Evolutionary conservation across 2,113 vertebrate genomes (phyloP).

Genomic region (Gila orcuttii): DNA sequence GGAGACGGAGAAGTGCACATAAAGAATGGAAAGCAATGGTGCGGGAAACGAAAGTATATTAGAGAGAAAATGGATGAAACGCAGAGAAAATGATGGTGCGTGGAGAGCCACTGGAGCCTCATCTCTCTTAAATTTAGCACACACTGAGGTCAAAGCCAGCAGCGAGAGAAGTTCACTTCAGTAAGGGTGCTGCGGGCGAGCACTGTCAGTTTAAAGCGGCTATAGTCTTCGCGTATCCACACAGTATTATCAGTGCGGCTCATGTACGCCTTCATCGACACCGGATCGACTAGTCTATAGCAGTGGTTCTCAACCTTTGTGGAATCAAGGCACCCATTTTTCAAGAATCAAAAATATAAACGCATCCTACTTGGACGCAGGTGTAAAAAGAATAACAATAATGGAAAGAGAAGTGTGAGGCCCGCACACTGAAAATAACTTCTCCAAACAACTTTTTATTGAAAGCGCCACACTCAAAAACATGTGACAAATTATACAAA

Average conservation of each 20-base stretch:
- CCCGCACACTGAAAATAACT: no score
- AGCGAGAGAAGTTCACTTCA: neutral
- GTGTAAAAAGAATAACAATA: no score
- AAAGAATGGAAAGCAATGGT: conserved; percentile 7
- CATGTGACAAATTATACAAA: no score
- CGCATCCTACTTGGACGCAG: no score
- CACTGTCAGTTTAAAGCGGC: neutral
- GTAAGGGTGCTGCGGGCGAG: neutral
- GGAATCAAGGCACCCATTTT: neutral
- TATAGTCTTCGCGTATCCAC: neutral
- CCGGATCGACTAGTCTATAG: neutral
- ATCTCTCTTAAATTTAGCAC: conserved; percentile 19
- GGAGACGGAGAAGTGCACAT: neutral
- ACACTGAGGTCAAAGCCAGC: neutral
- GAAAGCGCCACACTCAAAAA: no score
- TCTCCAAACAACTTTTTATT: no score
- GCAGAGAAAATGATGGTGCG: conserved; percentile 1
- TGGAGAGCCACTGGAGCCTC: neutral
- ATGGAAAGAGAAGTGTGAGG: no score
- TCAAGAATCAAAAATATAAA: no score
- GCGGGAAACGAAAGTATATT: conserved; percentile 4
- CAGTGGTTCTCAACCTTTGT: neutral
- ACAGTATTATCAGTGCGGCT: neutral
- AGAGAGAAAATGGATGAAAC: conserved; percentile 26
- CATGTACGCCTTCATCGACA: neutral